A percentile compares a stretch with the other conserved stretches of the same genome.
These are phyloP conservation scores for Hofmannophila pseudospretella DNA, from an alignment of 2,888 invertebrate species.

Conservation along the genomic window DNA sequence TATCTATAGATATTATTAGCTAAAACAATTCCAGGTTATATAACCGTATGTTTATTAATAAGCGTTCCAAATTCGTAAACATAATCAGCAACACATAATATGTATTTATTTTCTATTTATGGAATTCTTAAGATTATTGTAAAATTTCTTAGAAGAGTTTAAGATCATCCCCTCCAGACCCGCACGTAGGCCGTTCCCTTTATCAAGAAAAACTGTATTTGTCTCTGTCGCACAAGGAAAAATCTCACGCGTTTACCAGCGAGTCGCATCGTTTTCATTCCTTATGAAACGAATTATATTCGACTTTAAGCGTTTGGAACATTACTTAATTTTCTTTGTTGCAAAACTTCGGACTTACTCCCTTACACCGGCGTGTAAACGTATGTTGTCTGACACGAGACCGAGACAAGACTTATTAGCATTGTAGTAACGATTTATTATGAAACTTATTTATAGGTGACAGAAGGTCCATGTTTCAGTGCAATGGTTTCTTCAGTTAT, in stretches of 20 bases:
- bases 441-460: too few relatives aligned
- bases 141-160: constrained; percentile 62
- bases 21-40: too few relatives aligned
- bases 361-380: constrained; percentile 25
- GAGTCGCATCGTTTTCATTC: constrained; percentile 46
- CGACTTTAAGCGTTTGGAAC: constrained; percentile 18
- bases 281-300: constrained; percentile 21
- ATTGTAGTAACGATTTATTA: too few relatives aligned
- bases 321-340: constrained; percentile 21
- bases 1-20: too few relatives aligned
- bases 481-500: background rate
- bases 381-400: constrained; percentile 20
- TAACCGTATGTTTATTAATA: too few relatives aligned
- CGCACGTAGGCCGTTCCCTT: constrained; percentile 72
- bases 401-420: constrained; percentile 13
- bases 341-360: constrained; percentile 16
- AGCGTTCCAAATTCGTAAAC: too few relatives aligned
- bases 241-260: constrained; percentile 57
- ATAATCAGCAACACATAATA: too few relatives aligned
- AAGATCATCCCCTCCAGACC: constrained; percentile 69
- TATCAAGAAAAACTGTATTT: constrained; percentile 63
- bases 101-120: too few relatives aligned
- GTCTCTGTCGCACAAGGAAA: constrained; percentile 67
- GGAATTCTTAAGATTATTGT: too few relatives aligned
- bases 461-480: constrained; percentile 5